Evolutionary conservation across 2,888 invertebrate genomes (phyloP).

Genomic region (Linyphia triangularis): DNA sequence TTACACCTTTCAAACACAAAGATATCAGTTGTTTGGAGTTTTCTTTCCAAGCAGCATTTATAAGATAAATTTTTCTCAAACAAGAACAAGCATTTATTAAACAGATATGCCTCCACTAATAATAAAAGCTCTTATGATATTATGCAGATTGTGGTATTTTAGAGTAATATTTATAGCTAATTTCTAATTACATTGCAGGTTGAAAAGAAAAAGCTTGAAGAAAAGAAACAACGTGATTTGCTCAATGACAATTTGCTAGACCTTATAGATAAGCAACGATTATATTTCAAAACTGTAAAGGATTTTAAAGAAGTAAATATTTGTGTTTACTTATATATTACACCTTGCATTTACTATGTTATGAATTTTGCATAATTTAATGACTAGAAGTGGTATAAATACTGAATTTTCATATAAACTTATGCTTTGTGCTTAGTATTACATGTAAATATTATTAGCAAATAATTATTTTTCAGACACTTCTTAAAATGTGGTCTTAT

Average conservation of each 20-base stretch:
- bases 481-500: too few relatives aligned
- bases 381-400: not conserved
- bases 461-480: not conserved
- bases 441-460: not conserved
- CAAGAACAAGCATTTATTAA: too few relatives aligned
- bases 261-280: slow-evolving; percentile 85
- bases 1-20: too few relatives aligned
- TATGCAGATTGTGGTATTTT: not conserved
- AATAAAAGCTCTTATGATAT: too few relatives aligned
- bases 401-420: too few relatives aligned
- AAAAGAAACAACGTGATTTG: slow-evolving; percentile 85
- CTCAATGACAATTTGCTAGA: slow-evolving; percentile 83
- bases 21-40: too few relatives aligned
- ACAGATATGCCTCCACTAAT: too few relatives aligned
- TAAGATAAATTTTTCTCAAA: too few relatives aligned
- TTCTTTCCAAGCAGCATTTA: too few relatives aligned
- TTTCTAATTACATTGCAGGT: slow-evolving; percentile 78
- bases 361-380: not conserved
- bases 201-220: slow-evolving; percentile 84
- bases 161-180: not conserved
- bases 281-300: slow-evolving; percentile 87
- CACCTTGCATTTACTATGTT: too few relatives aligned
- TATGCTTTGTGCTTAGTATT: too few relatives aligned
- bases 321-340: not conserved
- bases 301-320: slow-evolving; percentile 84